phyloP scores from a whole-genome alignment of 1,140 invertebrate genomes.

The Caerostris extrusa region DNA sequence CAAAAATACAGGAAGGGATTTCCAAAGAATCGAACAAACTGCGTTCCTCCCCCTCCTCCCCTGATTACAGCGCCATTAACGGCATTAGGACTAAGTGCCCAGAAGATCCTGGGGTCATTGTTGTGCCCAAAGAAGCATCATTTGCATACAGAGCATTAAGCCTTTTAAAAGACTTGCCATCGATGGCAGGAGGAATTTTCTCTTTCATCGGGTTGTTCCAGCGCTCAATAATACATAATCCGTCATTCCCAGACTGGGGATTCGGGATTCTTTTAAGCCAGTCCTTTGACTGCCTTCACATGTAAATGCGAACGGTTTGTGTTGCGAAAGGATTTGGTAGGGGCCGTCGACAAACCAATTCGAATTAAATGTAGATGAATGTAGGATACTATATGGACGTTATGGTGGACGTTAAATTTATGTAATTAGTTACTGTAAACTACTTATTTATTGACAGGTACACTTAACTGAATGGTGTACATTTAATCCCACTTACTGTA shows the following conservation, averaged over 20 bases:
- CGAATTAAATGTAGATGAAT: background rate
- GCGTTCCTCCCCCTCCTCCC: background rate
- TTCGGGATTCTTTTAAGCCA: slow-evolving; percentile 19
- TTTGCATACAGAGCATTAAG: slow-evolving; percentile 32
- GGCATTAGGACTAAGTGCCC: slow-evolving; percentile 54
- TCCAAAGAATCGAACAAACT: slow-evolving; percentile 25
- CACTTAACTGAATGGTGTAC: too few relatives aligned
- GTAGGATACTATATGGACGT: too few relatives aligned
- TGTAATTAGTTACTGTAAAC: too few relatives aligned
- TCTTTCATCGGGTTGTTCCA: slow-evolving; percentile 13
- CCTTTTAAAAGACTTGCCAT: slow-evolving; percentile 56
- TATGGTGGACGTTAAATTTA: too few relatives aligned
- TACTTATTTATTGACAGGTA: too few relatives aligned
- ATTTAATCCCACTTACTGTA: too few relatives aligned
- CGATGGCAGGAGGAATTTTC: slow-evolving; percentile 18
- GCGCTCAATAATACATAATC: slow-evolving; percentile 55
- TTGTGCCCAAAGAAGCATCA: background rate
- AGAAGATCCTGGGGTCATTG: background rate
- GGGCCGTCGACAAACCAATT: background rate
- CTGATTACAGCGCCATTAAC: slow-evolving; percentile 52
- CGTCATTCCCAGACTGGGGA: slow-evolving; percentile 18
- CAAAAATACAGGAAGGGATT: background rate
- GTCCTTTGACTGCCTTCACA: slow-evolving; percentile 15
- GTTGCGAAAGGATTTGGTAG: background rate
- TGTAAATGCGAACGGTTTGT: slow-evolving; percentile 40